Base-by-base conservation (phyloP, 2,888 invertebrate genomes). In the Pemphredon lugubris region DNA sequence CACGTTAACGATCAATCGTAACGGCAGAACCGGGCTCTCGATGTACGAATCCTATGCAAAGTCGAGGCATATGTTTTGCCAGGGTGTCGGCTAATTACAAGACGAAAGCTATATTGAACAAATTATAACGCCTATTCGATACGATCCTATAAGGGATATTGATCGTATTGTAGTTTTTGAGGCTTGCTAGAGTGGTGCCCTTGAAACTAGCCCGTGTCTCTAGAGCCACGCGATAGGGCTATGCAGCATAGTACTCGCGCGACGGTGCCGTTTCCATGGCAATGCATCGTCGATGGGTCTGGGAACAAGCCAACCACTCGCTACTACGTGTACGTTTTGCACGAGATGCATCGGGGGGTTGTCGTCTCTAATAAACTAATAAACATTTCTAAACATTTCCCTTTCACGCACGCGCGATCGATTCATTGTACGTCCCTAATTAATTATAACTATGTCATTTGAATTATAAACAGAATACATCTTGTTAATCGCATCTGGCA, bases 191-290 rank as follows among this genome's bases (percentile, higher is more conserved):
- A 70, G 47, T n/a, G 48, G 14, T 71, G 67, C 53, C 71, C 66
- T 76, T 79, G 65, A 76, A 79, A 79, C 66, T 71, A 71, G 58
- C 55, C 18, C 37, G 40, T 48, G 20, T 60, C 40, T 61, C 58
- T 59, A 57, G 39, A 64, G 37, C 37, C 32, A 42, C 57, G 53
- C 39, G 50, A 60, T 51, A 64, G 47, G 45, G 63, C 55, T 69
- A 47, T 61, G 37, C 48, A 42, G 44, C 34, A 53, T 32, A 48
- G 64, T 73, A 45, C 18, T 47, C 40, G 63, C 47, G 50, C 59
- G 71, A 50, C 55, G 78, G 54, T 71, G 58, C 68, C 68, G 81
- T 81, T 81, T 79, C 81, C 79, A 81, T 81, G 79, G 77, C 76
- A 51, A 81, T 81, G 58, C 70, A 51, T 75, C 68, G 73, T 55